These are phyloP conservation scores for Drepana falcataria DNA, from an alignment of 2,888 invertebrate species.

Conservation along the genomic window DNA sequence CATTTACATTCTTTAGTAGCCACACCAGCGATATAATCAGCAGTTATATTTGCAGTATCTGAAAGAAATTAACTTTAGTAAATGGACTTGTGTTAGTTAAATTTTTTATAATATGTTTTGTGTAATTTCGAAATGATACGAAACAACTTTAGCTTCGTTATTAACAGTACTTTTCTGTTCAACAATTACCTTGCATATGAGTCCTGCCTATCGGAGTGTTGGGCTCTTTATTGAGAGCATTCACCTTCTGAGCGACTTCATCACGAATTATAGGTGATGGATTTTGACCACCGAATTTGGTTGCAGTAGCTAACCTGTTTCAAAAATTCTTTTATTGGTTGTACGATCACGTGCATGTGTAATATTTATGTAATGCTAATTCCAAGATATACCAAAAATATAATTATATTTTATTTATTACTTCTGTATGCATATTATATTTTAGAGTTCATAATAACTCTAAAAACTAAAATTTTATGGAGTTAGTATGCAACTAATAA, in stretches of 20 bases:
- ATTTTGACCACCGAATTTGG: constrained; percentile 30
- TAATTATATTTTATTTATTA: too few species aligned
- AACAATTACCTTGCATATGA: constrained; percentile 31
- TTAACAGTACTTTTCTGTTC: too few species aligned
- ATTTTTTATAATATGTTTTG: too few species aligned
- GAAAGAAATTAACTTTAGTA: constrained; percentile 14
- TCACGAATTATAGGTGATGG: constrained; percentile 33
- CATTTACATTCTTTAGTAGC: constrained; percentile 48
- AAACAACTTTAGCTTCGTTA: too few species aligned
- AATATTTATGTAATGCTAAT: too few species aligned
- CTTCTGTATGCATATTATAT: too few species aligned
- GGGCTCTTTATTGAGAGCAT: constrained; percentile 17
- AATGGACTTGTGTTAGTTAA: too few species aligned
- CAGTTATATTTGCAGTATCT: constrained; percentile 37
- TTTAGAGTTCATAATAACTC: too few species aligned
- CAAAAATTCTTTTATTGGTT: background rate
- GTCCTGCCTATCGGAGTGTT: constrained; percentile 18
- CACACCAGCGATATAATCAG: constrained; percentile 37
- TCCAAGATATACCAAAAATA: too few species aligned
- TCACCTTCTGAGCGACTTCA: constrained; percentile 29
- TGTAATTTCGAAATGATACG: too few species aligned
- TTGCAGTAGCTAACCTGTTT: constrained; percentile 33
- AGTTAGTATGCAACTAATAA: too few species aligned
- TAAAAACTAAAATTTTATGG: too few species aligned
- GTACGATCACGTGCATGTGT: background rate